A percentile compares a stretch with the other conserved stretches of the same genome.
Conservation (phyloP, 37 sponge, comb jelly and placozoan species). For the Axinella damicornis region DNA sequence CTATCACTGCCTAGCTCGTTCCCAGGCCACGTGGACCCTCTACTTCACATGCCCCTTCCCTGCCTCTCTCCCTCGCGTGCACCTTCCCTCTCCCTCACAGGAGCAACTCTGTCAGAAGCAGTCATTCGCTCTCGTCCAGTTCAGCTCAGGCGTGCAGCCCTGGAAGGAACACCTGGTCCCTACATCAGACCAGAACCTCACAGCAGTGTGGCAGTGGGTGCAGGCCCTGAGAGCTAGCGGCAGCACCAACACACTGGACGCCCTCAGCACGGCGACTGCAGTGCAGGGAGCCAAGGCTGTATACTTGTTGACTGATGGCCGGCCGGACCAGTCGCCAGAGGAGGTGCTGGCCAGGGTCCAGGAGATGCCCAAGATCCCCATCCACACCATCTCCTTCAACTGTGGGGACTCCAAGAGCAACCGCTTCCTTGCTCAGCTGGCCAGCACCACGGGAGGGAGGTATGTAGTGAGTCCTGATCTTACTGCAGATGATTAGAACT, state of each 20-base stretch:
- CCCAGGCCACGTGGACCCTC: background rate
- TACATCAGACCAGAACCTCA: constrained; percentile 61
- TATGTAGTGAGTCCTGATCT: no score
- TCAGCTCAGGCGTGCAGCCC: constrained; percentile 38
- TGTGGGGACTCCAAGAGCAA: constrained; percentile 87
- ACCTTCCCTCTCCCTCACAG: background rate
- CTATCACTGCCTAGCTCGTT: no score
- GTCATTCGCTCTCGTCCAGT: constrained; percentile 76
- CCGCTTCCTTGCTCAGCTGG: constrained; percentile 77
- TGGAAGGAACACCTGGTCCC: constrained; percentile 78
- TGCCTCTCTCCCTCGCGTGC: no score
- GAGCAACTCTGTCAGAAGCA: constrained; percentile 74
- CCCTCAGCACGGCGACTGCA: constrained; percentile 58
- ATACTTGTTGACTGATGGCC: constrained; percentile 92
- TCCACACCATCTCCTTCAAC: constrained; percentile 96
- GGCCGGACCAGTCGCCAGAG: constrained; percentile 67
- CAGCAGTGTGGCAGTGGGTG: constrained; percentile 80
- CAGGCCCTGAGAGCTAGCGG: constrained; percentile 68
- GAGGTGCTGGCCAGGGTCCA: constrained; percentile 64
- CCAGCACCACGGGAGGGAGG: constrained; percentile 87
- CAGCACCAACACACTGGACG: constrained; percentile 80
- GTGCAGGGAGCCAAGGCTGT: constrained; percentile 73
- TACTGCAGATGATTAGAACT: no score
- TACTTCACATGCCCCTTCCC: background rate
- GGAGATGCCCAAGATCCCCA: constrained; percentile 65